Conservation (phyloP, 2,797 vertebrate genomes). For the Acanthurus tractus region DNA sequence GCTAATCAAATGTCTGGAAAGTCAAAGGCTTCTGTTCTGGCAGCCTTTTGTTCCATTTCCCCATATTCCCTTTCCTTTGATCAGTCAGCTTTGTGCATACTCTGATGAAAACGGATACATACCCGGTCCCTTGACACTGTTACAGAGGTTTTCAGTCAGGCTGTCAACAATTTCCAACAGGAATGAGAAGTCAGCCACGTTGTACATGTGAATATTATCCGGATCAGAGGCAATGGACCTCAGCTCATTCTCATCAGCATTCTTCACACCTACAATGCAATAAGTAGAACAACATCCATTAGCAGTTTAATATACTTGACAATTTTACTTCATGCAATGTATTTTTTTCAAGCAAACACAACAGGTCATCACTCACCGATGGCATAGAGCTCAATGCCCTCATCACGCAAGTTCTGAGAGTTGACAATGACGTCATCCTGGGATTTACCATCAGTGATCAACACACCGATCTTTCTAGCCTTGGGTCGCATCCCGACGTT, state of each 20-base stretch:
- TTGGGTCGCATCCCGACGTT: slow-evolving; percentile 92
- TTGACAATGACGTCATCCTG: slow-evolving; percentile 93
- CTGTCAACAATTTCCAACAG: slow-evolving; percentile 93
- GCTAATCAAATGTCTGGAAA: slow-evolving; percentile 31
- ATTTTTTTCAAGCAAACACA: neutral
- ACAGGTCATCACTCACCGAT: slow-evolving; percentile 86
- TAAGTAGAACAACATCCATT: neutral
- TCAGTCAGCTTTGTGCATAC: neutral
- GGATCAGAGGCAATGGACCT: slow-evolving; percentile 95
- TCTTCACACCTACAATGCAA: slow-evolving; percentile 93
- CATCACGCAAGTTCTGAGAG: slow-evolving; percentile 90
- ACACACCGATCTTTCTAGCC: slow-evolving; percentile 94
- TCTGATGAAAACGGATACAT: slow-evolving; percentile 4
- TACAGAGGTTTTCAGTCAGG: slow-evolving; percentile 94
- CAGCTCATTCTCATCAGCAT: slow-evolving; percentile 96
- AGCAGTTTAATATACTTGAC: neutral
- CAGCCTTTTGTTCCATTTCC: neutral
- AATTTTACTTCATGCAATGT: neutral
- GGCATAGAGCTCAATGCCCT: slow-evolving; percentile 94
- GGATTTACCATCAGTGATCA: slow-evolving; percentile 98
- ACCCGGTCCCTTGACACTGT: slow-evolving; percentile 98
- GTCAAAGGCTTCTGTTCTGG: neutral
- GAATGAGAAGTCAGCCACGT: slow-evolving; percentile 95
- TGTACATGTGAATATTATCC: slow-evolving; percentile 93
- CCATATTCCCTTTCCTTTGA: neutral